A percentile compares a stretch with the other conserved stretches of the same genome.
phyloP scores from a whole-genome alignment of 2,113 vertebrate genomes.

The Pseudorhombus dupliciocellatus region DNA sequence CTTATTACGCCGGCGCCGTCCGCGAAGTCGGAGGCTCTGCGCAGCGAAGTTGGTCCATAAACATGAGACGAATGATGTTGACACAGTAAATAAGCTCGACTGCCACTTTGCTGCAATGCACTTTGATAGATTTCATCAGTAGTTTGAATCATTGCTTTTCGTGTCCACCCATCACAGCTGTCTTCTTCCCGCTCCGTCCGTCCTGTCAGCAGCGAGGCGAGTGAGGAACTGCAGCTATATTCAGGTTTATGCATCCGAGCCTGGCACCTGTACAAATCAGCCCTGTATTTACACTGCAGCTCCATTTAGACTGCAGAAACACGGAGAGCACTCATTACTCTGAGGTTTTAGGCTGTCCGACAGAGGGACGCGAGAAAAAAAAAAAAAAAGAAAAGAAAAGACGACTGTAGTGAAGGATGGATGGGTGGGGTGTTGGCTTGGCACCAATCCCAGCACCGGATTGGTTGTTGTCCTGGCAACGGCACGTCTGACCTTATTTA shows the following conservation, averaged over 20 bases:
- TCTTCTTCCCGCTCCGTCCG: conserved; percentile 2
- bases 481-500: conserved; percentile 77
- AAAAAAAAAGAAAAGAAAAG: background rate
- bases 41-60: conserved; percentile 34
- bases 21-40: conserved; percentile 8
- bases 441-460: conserved; percentile 62
- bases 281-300: conserved; percentile 70
- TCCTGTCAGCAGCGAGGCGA: conserved; percentile 29
- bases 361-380: conserved; percentile 46
- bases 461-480: conserved; percentile 77
- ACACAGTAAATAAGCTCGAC: conserved; percentile 47
- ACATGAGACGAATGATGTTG: conserved; percentile 55
- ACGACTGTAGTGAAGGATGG: conserved; percentile 38
- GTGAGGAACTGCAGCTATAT: conserved; percentile 38
- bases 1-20: conserved; percentile 11
- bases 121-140: conserved; percentile 59
- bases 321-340: conserved; percentile 79
- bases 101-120: conserved; percentile 32
- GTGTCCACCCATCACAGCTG: conserved; percentile 52
- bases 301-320: conserved; percentile 70
- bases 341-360: conserved; percentile 73
- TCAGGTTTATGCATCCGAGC: conserved; percentile 44
- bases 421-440: conserved; percentile 68
- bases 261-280: conserved; percentile 70
- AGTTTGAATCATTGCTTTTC: conserved; percentile 46